Evolutionary conservation across 2,888 invertebrate species (phyloP), one percentile per base, ranked within the genome.

Genomic region (Perizoma affinitatum): DNA sequence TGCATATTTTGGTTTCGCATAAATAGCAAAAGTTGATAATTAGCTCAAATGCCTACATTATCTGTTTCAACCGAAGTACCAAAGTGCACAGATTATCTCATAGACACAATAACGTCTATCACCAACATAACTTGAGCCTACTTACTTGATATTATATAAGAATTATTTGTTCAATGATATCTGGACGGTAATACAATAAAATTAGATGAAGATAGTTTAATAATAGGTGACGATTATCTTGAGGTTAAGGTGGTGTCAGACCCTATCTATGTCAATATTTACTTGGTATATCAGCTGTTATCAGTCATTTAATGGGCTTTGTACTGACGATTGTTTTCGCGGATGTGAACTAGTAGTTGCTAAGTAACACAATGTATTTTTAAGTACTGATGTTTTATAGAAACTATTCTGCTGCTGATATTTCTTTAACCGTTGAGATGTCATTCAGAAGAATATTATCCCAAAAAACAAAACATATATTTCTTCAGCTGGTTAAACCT

Each of bases 261-360:
- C 70, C 66, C 67, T 82, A 87, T 85, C 82, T 87, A 82, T 87
- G 90, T 91, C 90, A 91, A 91, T 90, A 90, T 89, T 88, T 87
- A 83, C 84, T 79, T 75, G 74, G 73, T 58, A 40, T 70, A 76
- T 75, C 75, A 61, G 49, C 63, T 69, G 73, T 75, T 82, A 75
- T 76, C 72, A 70, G 61, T 66, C 66, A 76, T 69, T 76, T 79
- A 76, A 82, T 81, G 74, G 77, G 68, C 74, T 80, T 71, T 74
- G 80, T 80, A 76, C 63, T 66, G 67, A 63, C 63, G 73, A 84
- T 84, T 78, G 79, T 83, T 75, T 73, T 82, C 69, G 73, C 82
- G 76, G 75, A 83, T 79, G 63, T 75, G 55, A 68, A 42, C 33
- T 36, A 42, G 61, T 53, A 47, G 84, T 84, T 80, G 75, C 82